phyloP scores from a whole-genome alignment of 2,888 invertebrate species.

The Epirrhoe tristata region DNA sequence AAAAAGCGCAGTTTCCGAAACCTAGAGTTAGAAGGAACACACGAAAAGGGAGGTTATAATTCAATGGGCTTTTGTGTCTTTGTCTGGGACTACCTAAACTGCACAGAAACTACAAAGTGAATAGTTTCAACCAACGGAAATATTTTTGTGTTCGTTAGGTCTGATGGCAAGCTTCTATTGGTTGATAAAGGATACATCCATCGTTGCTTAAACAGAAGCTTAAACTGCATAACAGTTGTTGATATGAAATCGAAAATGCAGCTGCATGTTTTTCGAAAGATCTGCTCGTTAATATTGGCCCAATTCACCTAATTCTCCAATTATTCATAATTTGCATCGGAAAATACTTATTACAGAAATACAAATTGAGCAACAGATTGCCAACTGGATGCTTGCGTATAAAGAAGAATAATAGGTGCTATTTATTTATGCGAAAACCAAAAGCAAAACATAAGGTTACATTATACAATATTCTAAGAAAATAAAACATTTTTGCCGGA shows the following conservation, averaged over 20 bases:
- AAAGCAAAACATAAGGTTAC: too few species aligned
- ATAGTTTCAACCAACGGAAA: slow-evolving; percentile 15
- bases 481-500: too few species aligned
- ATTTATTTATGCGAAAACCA: too few species aligned
- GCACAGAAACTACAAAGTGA: slow-evolving; percentile 20
- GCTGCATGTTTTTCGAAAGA: neutral
- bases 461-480: too few species aligned
- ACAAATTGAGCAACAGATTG: slow-evolving; percentile 43
- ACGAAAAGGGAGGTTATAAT: slow-evolving; percentile 23
- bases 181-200: neutral
- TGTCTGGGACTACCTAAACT: slow-evolving; percentile 17
- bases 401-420: neutral
- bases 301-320: slow-evolving; percentile 70
- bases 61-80: slow-evolving; percentile 30
- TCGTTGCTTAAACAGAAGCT: neutral
- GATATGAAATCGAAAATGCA: too few species aligned
- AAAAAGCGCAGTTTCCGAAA: slow-evolving; percentile 40
- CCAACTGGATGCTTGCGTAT: neutral
- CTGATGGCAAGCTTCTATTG: neutral
- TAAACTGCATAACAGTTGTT: slow-evolving; percentile 3
- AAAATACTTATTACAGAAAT: neutral
- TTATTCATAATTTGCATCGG: slow-evolving; percentile 64
- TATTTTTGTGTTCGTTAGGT: slow-evolving; percentile 1
- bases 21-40: slow-evolving; percentile 38
- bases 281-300: slow-evolving; percentile 23